These are phyloP conservation scores for Pygmarrhopalites habei DNA, from an alignment of 1,140 invertebrate species.

Conservation along the genomic window DNA sequence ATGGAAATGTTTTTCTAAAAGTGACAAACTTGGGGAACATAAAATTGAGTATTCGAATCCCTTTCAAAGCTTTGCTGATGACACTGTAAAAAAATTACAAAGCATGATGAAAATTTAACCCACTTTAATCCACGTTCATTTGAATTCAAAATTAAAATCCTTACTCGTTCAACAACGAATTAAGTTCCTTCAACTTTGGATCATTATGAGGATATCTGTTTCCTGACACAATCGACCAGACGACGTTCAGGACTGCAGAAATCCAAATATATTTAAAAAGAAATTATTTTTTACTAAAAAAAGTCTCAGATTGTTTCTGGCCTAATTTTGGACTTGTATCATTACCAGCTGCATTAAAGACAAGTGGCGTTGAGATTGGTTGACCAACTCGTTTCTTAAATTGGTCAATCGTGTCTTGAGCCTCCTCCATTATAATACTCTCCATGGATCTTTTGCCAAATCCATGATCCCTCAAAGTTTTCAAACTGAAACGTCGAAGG, in stretches of 20 bases:
- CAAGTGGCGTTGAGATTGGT: too few species aligned
- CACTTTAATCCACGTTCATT: too few species aligned
- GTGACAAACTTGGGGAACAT: background rate
- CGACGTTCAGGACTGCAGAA: slow-evolving; percentile 17
- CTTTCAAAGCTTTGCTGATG: background rate
- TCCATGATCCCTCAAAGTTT: slow-evolving; percentile 24
- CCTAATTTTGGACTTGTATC: too few species aligned
- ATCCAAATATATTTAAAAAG: too few species aligned
- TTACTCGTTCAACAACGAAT: slow-evolving; percentile 54
- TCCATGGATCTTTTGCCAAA: slow-evolving; percentile 24
- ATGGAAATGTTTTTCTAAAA: background rate
- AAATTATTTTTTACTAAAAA: too few species aligned
- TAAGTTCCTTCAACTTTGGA: slow-evolving; percentile 16
- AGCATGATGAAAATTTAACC: too few species aligned
- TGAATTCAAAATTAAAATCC: background rate
- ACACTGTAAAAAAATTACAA: background rate
- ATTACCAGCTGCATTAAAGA: too few species aligned
- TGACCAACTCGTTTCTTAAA: background rate
- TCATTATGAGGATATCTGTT: slow-evolving; percentile 43
- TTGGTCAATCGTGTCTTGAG: background rate
- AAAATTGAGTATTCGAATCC: background rate
- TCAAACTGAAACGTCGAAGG: too few species aligned
- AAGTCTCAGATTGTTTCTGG: too few species aligned
- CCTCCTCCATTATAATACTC: slow-evolving; percentile 18
- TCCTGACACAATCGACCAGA: slow-evolving; percentile 45